Percentiles rank a stretch among this genome's conserved stretches.
These are phyloP conservation scores for Muscicapa comitata DNA, from an alignment of 2,797 vertebrate genomes.

Conservation along the genomic window DNA sequence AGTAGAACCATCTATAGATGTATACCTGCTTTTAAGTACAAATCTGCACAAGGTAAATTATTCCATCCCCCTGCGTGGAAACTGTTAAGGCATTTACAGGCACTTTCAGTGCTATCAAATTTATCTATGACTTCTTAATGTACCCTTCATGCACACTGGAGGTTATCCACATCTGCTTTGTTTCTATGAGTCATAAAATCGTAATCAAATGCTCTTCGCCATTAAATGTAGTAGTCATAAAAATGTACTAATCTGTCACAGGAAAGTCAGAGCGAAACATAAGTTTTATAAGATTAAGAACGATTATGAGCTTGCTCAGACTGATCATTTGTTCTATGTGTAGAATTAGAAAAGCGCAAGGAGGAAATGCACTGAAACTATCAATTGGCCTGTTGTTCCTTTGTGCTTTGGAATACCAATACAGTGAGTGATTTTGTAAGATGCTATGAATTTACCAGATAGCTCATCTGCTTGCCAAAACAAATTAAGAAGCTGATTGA, in stretches of 20 bases:
- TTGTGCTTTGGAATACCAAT: neutral
- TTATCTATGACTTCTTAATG: slow-evolving; percentile 20
- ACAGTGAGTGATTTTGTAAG: neutral
- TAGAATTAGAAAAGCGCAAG: neutral
- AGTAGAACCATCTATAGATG: neutral
- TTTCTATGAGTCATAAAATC: slow-evolving; percentile 36
- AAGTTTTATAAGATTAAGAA: slow-evolving; percentile 11
- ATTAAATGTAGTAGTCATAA: slow-evolving; percentile 23
- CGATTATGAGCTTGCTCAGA: slow-evolving; percentile 5
- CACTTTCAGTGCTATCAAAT: slow-evolving; percentile 5
- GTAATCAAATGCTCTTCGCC: neutral
- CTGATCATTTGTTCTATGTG: neutral
- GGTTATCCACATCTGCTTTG: slow-evolving; percentile 34
- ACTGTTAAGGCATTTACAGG: neutral
- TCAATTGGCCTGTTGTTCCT: neutral
- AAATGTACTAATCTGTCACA: slow-evolving; percentile 36
- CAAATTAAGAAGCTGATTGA: neutral
- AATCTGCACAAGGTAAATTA: neutral
- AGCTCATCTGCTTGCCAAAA: neutral
- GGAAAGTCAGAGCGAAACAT: neutral
- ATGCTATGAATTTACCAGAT: neutral
- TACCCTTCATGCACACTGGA: slow-evolving; percentile 5
- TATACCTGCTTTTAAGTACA: neutral
- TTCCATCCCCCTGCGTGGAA: neutral
- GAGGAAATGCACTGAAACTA: neutral